These are phyloP conservation scores for Limenitis arthemis DNA, from an alignment of 2,888 invertebrate species.

Conservation along the genomic window DNA sequence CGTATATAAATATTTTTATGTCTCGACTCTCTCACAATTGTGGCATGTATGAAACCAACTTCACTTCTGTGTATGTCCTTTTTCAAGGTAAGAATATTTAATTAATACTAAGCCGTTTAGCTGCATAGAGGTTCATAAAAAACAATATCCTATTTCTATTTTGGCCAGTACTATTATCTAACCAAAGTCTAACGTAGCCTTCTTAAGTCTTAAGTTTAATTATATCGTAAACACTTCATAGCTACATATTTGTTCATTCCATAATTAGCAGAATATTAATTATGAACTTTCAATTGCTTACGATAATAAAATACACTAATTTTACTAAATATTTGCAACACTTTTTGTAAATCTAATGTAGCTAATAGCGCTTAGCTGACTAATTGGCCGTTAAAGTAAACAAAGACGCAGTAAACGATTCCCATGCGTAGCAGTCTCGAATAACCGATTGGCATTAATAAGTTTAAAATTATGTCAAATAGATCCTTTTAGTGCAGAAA, in stretches of 20 bases:
- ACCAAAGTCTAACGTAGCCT: no score
- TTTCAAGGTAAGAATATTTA: slow-evolving; percentile 16
- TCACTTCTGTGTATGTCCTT: slow-evolving; percentile 21
- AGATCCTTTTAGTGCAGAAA: no score
- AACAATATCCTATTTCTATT: not conserved
- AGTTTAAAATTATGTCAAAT: no score
- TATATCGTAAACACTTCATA: no score
- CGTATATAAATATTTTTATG: not conserved
- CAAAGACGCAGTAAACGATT: no score
- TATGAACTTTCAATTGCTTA: not conserved
- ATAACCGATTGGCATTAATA: no score
- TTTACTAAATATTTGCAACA: not conserved
- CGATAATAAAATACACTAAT: not conserved
- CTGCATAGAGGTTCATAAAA: slow-evolving; percentile 10
- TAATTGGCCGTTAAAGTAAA: no score
- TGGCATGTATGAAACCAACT: slow-evolving; percentile 16
- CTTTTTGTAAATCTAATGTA: not conserved
- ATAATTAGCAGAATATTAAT: slow-evolving; percentile 76
- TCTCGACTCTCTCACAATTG: not conserved
- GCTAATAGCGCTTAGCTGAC: no score
- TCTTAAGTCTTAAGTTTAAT: no score
- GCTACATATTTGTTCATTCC: slow-evolving; percentile 28
- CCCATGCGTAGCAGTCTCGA: no score
- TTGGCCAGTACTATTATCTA: no score
- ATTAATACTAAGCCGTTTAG: slow-evolving; percentile 11